These are phyloP conservation scores for Charaxes varanes DNA, from an alignment of 1,140 invertebrate genomes.

Conservation along the genomic window DNA sequence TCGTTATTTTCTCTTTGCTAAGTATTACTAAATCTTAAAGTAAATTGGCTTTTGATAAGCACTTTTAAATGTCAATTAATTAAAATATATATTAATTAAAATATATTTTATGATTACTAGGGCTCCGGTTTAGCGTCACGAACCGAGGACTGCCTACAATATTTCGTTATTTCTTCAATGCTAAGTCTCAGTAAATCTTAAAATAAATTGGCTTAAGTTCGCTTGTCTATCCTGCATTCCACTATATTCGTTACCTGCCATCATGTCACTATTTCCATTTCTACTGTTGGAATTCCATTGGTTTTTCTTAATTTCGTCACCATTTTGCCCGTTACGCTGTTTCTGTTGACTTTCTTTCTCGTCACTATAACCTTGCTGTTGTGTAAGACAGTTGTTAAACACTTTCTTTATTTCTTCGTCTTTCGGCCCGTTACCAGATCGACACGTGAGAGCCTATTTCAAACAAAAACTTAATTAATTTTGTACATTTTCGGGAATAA, in stretches of 20 bases:
- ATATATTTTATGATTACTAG: too few species aligned
- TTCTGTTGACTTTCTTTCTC: constrained; percentile 19
- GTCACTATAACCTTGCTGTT: constrained; percentile 34
- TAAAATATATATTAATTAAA: too few species aligned
- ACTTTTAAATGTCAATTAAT: too few species aligned
- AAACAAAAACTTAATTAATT: background rate
- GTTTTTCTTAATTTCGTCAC: constrained; percentile 16
- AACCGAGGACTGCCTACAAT: too few species aligned
- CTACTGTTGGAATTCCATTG: constrained; percentile 33
- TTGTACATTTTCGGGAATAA: too few species aligned
- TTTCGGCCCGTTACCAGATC: constrained; percentile 62
- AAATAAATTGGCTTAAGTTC: too few species aligned
- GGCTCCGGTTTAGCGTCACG: too few species aligned
- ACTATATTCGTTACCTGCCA: constrained; percentile 20
- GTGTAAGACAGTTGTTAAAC: constrained; percentile 46
- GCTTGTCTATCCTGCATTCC: constrained; percentile 22
- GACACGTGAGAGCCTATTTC: constrained; percentile 59
- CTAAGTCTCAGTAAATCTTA: too few species aligned
- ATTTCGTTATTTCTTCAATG: too few species aligned
- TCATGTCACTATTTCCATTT: constrained; percentile 27
- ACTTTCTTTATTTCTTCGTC: constrained; percentile 60
- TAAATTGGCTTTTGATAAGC: too few species aligned
- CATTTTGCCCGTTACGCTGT: constrained; percentile 34
- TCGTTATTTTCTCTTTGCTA: too few species aligned
- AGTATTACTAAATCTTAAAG: too few species aligned